Percentiles rank a stretch among this genome's conserved stretches.
Conservation (phyloP, 2,888 invertebrate genomes). For the Mesopsocus fuscifrons region DNA sequence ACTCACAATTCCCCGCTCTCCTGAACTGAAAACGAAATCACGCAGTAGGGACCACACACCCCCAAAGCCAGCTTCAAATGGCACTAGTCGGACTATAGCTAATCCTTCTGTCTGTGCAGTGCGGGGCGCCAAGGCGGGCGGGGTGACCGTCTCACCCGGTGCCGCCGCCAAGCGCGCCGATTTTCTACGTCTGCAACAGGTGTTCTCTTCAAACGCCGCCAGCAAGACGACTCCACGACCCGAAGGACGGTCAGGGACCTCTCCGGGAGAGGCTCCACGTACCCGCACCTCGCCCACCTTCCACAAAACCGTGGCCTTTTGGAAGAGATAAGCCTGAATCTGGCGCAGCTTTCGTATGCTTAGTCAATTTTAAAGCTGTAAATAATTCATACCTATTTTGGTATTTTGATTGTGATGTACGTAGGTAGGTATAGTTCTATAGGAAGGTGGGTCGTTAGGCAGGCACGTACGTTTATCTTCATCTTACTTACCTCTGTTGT, state of each 20-base stretch:
- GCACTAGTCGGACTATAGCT: background rate
- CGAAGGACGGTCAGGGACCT: background rate
- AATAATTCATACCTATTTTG: no score
- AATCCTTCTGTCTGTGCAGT: conserved; percentile 4
- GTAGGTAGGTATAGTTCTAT: no score
- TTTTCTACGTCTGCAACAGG: background rate
- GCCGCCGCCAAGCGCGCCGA: background rate
- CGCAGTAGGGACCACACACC: background rate
- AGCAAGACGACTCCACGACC: no score
- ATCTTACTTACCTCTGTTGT: no score
- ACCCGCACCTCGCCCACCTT: conserved; percentile 16
- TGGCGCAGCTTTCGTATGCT: no score
- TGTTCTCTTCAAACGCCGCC: background rate
- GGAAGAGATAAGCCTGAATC: conserved; percentile 50
- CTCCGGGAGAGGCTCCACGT: background rate
- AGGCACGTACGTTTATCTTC: no score
- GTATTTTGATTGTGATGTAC: no score
- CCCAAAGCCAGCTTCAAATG: background rate
- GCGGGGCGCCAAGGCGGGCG: conserved; percentile 3
- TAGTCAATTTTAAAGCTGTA: no score
- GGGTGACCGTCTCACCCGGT: background rate
- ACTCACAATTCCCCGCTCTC: background rate
- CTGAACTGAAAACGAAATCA: background rate
- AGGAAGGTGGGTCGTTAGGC: no score
- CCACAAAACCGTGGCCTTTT: conserved; percentile 28